phyloP scores from a whole-genome alignment of 2,113 vertebrate species.

The Hippoglossus stenolepis region DNA sequence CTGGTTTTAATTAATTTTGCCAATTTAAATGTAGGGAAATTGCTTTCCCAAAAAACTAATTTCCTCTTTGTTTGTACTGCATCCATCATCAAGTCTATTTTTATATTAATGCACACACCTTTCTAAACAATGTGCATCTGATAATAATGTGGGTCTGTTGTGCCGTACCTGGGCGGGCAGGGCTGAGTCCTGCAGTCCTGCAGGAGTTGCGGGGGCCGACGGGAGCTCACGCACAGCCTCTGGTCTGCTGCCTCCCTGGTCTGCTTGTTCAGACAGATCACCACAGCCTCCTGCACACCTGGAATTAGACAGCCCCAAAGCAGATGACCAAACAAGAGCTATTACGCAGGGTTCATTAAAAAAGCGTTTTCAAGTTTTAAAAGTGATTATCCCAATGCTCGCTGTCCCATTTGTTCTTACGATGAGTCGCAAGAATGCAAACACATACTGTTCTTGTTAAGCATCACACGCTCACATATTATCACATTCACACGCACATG shows the following conservation, averaged over 20 bases:
- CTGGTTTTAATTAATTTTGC: slow-evolving; percentile 57
- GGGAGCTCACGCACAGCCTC: slow-evolving; percentile 85
- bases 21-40: slow-evolving; percentile 47
- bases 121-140: slow-evolving; percentile 30
- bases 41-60: slow-evolving; percentile 23
- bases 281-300: slow-evolving; percentile 95
- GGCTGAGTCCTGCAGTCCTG: slow-evolving; percentile 89
- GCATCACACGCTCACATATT: background rate
- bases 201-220: slow-evolving; percentile 89
- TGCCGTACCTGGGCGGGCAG: slow-evolving; percentile 91
- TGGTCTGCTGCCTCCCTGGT: slow-evolving; percentile 87
- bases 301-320: slow-evolving; percentile 44
- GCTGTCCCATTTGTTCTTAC: background rate
- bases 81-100: slow-evolving; percentile 19
- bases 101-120: slow-evolving; percentile 18
- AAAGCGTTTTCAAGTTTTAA: background rate
- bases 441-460: slow-evolving; percentile 23
- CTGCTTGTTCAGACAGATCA: slow-evolving; percentile 96
- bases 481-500: background rate
- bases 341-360: background rate
- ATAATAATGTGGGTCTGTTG: slow-evolving; percentile 37
- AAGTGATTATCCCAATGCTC: background rate
- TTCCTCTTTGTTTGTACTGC: slow-evolving; percentile 16
- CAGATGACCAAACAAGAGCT: slow-evolving; percentile 1
- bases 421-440: slow-evolving; percentile 5